Percentiles rank a stretch among this genome's conserved stretches.
Evolutionary conservation across 1,140 invertebrate genomes (phyloP).

Genomic region (Eriosoma lanigerum): DNA sequence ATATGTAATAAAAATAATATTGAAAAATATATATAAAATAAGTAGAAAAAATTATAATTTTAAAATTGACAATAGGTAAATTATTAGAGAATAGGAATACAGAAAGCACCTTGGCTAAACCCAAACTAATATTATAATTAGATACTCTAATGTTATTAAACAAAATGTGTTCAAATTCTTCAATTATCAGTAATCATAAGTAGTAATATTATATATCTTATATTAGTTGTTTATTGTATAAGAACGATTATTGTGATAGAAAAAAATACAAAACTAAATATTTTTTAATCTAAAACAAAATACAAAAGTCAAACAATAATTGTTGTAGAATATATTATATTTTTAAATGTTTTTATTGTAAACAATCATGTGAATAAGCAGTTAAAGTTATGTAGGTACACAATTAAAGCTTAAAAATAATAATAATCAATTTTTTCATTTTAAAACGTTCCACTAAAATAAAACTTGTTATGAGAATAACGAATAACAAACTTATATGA

Average conservation of each 20-base stretch:
- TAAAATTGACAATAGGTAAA: slow-evolving; percentile 16
- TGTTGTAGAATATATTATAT: neutral
- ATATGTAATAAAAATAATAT: neutral
- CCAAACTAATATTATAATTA: too few relatives aligned
- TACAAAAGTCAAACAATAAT: neutral
- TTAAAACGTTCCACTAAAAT: slow-evolving; percentile 13
- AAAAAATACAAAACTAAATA: neutral
- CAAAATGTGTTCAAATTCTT: neutral
- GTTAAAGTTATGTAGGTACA: neutral
- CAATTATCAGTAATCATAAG: slow-evolving; percentile 13
- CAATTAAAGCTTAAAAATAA: neutral
- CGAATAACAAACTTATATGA: neutral
- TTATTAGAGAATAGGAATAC: slow-evolving; percentile 13
- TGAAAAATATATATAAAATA: neutral
- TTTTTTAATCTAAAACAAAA: neutral
- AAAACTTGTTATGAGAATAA: too few relatives aligned
- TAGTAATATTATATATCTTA: neutral
- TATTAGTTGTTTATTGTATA: neutral
- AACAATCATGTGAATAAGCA: too few relatives aligned
- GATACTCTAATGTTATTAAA: neutral
- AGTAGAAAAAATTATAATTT: slow-evolving; percentile 22
- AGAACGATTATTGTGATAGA: neutral
- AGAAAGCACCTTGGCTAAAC: neutral
- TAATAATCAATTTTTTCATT: neutral
- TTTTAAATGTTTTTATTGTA: too few relatives aligned